phyloP scores from a whole-genome alignment of 2,888 invertebrate species.

The Lutraria lutraria region DNA sequence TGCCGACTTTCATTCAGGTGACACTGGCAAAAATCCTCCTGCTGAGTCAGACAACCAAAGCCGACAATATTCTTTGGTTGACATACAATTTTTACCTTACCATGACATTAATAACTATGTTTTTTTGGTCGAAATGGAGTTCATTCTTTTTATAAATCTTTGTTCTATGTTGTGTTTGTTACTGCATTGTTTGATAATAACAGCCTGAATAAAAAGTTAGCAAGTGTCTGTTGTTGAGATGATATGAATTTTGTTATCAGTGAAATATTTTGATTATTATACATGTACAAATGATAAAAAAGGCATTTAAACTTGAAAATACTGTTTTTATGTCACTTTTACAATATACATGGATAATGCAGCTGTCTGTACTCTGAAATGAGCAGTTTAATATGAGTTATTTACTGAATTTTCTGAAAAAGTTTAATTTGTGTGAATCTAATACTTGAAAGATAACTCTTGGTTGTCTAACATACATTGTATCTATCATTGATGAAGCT shows the following conservation, averaged over 20 bases:
- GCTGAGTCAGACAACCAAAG: slow-evolving; percentile 9
- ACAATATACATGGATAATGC: background rate
- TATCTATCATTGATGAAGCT: too few relatives aligned
- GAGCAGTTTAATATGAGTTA: background rate
- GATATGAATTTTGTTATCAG: background rate
- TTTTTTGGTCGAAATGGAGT: background rate
- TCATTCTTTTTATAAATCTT: background rate
- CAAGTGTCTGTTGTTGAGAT: slow-evolving; percentile 7
- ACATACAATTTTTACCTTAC: background rate
- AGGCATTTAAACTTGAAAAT: background rate
- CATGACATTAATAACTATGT: slow-evolving; percentile 13
- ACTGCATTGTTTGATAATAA: background rate
- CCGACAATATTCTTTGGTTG: slow-evolving; percentile 18
- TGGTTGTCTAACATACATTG: too few relatives aligned
- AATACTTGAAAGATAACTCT: background rate
- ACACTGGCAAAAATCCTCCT: slow-evolving; percentile 2
- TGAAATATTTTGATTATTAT: background rate
- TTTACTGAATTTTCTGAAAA: background rate
- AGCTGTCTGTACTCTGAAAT: background rate
- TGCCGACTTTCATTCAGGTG: background rate
- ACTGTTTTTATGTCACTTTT: background rate
- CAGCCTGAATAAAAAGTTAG: background rate
- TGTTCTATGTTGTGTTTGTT: background rate
- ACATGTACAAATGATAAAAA: background rate
- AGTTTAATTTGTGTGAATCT: background rate